Percentiles rank a stretch among this genome's conserved stretches.
Evolutionary conservation across 2,113 vertebrate species (phyloP).

Genomic region (Silurus meridionalis): DNA sequence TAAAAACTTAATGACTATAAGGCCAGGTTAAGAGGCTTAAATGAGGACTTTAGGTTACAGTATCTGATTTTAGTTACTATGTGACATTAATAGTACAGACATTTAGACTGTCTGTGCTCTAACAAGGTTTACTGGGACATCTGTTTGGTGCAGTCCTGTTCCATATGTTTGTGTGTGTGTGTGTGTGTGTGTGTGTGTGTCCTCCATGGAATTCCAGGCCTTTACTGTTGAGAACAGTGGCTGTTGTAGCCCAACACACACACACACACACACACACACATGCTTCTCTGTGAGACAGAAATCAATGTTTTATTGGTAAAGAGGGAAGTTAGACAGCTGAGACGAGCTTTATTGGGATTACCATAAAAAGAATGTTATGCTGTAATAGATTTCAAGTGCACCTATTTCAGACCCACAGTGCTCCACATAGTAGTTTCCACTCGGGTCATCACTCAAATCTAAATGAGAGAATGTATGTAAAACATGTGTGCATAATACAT

Average conservation of each 20-base stretch:
- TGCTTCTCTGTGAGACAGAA: constrained; percentile 32
- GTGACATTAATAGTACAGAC: constrained; percentile 32
- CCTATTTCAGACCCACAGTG: background rate
- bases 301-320: constrained; percentile 46
- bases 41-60: background rate
- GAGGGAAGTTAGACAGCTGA: constrained; percentile 53
- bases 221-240: constrained; percentile 56
- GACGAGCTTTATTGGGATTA: constrained; percentile 46
- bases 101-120: constrained; percentile 19
- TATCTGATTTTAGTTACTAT: constrained; percentile 16
- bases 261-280: constrained; percentile 58
- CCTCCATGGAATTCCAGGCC: constrained; percentile 41
- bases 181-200: constrained; percentile 29
- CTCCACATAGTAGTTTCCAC: background rate
- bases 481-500: background rate
- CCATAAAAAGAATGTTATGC: constrained; percentile 33
- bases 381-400: constrained; percentile 18
- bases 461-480: background rate
- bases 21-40: background rate
- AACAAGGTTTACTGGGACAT: constrained; percentile 35
- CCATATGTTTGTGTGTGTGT: constrained; percentile 23
- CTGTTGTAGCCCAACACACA: constrained; percentile 49
- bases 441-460: background rate
- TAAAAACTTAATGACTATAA: background rate
- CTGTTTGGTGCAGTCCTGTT: constrained; percentile 17